Percentiles rank a stretch among this genome's conserved stretches.
These are phyloP conservation scores for Agrotis exclamationis DNA, from an alignment of 2,888 invertebrate species.

Conservation along the genomic window DNA sequence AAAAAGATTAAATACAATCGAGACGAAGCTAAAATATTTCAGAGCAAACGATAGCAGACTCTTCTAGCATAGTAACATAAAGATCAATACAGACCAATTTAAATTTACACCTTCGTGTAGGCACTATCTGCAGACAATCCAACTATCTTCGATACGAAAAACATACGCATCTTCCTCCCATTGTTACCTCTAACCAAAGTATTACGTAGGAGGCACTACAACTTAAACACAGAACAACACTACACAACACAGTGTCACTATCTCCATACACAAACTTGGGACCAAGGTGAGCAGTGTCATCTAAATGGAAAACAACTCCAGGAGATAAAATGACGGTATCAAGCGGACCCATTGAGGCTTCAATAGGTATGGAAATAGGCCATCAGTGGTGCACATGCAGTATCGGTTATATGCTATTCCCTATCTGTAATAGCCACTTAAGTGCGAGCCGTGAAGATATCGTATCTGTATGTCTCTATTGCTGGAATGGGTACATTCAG, in stretches of 20 bases:
- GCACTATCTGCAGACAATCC: slow-evolving; percentile 60
- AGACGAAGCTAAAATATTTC: slow-evolving; percentile 40
- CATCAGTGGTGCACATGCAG: slow-evolving; percentile 78
- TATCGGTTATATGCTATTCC: slow-evolving; percentile 76
- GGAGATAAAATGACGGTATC: slow-evolving; percentile 67
- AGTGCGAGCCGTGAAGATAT: slow-evolving; percentile 76
- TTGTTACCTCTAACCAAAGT: slow-evolving; percentile 66
- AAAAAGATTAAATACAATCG: slow-evolving; percentile 45
- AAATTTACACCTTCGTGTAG: slow-evolving; percentile 63
- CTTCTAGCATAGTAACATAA: slow-evolving; percentile 47
- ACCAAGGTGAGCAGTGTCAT: slow-evolving; percentile 34
- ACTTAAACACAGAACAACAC: slow-evolving; percentile 30
- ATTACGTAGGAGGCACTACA: slow-evolving; percentile 63
- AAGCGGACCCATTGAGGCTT: slow-evolving; percentile 72
- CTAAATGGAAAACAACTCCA: slow-evolving; percentile 63
- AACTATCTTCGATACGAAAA: slow-evolving; percentile 65
- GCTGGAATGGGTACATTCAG: slow-evolving; percentile 66
- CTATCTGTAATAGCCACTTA: slow-evolving; percentile 80
- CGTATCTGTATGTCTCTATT: slow-evolving; percentile 81
- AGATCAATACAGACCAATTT: slow-evolving; percentile 56
- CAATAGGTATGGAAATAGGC: slow-evolving; percentile 81
- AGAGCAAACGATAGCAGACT: slow-evolving; percentile 32
- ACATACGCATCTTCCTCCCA: slow-evolving; percentile 63
- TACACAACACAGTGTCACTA: slow-evolving; percentile 44
- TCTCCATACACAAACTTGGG: not conserved